Conservation (phyloP, 2,888 invertebrate species). For the Xylocampa areola region DNA sequence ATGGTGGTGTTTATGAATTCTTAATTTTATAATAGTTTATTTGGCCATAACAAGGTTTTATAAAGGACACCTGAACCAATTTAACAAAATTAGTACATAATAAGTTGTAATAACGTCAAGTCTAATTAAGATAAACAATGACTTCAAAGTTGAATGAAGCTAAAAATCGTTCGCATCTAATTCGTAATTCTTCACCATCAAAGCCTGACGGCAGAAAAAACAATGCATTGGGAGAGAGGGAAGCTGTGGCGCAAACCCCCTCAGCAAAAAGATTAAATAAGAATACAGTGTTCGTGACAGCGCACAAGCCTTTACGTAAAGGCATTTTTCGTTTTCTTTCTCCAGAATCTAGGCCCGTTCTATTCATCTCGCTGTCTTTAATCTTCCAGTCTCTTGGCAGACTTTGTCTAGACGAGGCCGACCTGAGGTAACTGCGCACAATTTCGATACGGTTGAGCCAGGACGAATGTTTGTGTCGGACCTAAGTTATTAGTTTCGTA, state of each 20-base stretch:
- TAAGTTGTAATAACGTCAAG: conserved; percentile 36
- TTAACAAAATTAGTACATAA: conserved; percentile 46
- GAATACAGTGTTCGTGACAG: conserved; percentile 86
- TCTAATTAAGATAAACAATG: conserved; percentile 20
- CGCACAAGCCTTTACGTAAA: conserved; percentile 82
- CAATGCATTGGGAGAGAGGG: conserved; percentile 67
- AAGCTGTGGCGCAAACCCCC: conserved; percentile 72
- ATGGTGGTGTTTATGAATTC: conserved; percentile 75
- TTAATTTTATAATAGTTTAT: conserved; percentile 72
- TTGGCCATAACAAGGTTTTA: conserved; percentile 54
- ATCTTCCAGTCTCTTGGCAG: conserved; percentile 81
- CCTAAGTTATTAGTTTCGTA: conserved; percentile 58
- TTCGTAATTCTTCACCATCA: conserved; percentile 24
- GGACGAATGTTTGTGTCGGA: conserved; percentile 62
- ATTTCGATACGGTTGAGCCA: conserved; percentile 69
- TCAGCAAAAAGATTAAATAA: conserved; percentile 85
- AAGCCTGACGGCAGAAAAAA: conserved; percentile 39
- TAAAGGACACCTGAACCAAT: conserved; percentile 54
- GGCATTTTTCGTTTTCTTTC: conserved; percentile 85
- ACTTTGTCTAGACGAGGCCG: conserved; percentile 80
- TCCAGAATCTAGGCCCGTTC: conserved; percentile 76
- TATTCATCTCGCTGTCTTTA: conserved; percentile 86
- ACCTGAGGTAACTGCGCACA: conserved; percentile 67
- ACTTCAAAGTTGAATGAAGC: conserved; percentile 20
- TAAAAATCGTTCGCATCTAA: conserved; percentile 18